Evolutionary conservation across 2,888 invertebrate genomes (phyloP).

Genomic region (Eristalinus sepulchralis): DNA sequence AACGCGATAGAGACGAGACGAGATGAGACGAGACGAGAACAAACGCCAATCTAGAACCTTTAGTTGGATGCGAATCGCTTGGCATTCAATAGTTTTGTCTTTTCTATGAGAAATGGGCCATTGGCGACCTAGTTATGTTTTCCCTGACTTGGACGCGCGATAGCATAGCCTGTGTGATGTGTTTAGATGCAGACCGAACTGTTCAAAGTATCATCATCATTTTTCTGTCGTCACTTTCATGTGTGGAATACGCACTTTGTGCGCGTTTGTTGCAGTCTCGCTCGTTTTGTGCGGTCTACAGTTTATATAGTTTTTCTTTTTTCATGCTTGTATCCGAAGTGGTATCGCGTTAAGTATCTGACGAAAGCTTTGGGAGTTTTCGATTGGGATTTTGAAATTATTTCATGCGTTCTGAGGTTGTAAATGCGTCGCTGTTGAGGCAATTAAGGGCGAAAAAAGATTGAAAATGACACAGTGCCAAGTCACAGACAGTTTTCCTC

Average conservation of each 20-base stretch:
- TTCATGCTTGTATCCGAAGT: neutral
- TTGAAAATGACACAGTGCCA: too few species aligned
- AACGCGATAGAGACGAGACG: neutral
- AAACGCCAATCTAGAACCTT: conserved; percentile 55
- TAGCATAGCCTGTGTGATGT: conserved; percentile 41
- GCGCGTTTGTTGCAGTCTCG: conserved; percentile 15
- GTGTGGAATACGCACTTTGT: conserved; percentile 59
- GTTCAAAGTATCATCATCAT: conserved; percentile 51
- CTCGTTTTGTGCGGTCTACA: conserved; percentile 8
- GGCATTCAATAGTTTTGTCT: conserved; percentile 33
- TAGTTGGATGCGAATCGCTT: conserved; percentile 64
- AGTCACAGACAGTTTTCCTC: too few species aligned
- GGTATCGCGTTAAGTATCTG: conserved; percentile 53
- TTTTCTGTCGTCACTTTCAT: conserved; percentile 65
- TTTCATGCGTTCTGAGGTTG: neutral
- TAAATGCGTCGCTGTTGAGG: neutral
- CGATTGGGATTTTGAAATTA: conserved; percentile 21
- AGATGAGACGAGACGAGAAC: conserved; percentile 14
- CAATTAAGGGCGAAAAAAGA: neutral
- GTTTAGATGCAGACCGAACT: conserved; percentile 38
- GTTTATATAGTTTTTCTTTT: neutral
- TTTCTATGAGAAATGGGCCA: conserved; percentile 67
- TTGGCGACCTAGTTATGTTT: conserved; percentile 54
- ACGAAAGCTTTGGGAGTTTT: conserved; percentile 48
- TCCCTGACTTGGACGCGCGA: conserved; percentile 6